Percentiles rank a stretch among this genome's conserved stretches.
Evolutionary conservation across 2,888 invertebrate genomes (phyloP).

Genomic region (Eupithecia abbreviata): DNA sequence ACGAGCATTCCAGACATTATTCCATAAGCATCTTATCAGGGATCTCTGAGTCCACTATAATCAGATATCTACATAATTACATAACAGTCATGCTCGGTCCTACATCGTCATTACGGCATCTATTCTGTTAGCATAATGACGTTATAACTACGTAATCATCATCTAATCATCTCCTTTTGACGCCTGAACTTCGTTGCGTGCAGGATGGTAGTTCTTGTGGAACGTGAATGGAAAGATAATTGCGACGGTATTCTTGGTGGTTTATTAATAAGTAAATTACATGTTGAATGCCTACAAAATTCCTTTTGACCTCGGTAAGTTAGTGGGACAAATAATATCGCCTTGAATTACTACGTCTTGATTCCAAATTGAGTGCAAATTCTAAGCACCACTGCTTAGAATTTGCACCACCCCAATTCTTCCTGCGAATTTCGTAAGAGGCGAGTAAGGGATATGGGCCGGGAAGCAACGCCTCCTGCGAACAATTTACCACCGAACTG

Average conservation of each 20-base stretch:
- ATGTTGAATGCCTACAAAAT: neutral
- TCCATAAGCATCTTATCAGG: conserved; percentile 47
- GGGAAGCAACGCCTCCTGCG: too few relatives aligned
- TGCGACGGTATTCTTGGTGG: conserved; percentile 14
- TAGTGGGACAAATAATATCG: neutral
- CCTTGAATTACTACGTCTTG: neutral
- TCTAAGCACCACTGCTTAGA: too few relatives aligned
- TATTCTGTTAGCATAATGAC: conserved; percentile 53
- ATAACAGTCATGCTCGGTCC: conserved; percentile 39
- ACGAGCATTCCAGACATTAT: conserved; percentile 28
- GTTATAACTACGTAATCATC: conserved; percentile 56
- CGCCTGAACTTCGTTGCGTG: conserved; percentile 47
- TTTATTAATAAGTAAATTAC: neutral
- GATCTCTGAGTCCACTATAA: conserved; percentile 50
- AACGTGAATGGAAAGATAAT: conserved; percentile 30
- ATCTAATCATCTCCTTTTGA: conserved; percentile 31
- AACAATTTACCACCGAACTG: too few relatives aligned
- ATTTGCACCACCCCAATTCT: too few relatives aligned
- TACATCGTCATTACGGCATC: conserved; percentile 36
- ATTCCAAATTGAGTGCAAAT: neutral
- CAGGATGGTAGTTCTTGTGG: conserved; percentile 22
- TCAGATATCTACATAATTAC: conserved; percentile 52
- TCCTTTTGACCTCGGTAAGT: neutral
- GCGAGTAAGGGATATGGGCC: too few relatives aligned
- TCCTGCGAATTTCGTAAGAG: too few relatives aligned